phyloP scores from a whole-genome alignment of 1,140 invertebrate species.

The Drosophila burlai region DNA sequence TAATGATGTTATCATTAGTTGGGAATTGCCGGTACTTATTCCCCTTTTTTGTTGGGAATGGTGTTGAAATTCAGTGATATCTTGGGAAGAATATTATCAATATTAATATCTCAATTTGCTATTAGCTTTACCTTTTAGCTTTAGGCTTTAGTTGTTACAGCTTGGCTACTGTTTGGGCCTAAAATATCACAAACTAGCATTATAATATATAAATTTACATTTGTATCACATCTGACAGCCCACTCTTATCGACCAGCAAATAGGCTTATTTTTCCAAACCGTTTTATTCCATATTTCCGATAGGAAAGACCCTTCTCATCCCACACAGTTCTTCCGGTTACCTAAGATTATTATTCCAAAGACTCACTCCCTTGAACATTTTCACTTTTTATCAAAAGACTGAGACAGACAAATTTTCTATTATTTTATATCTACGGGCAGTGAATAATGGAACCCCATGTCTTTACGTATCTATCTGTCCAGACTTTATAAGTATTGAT shows the following conservation, averaged over 20 bases:
- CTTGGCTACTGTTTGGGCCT: not conserved
- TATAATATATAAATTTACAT: not conserved
- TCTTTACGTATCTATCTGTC: slow-evolving; percentile 32
- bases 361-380: slow-evolving; percentile 24
- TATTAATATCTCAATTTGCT: not conserved
- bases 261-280: slow-evolving; percentile 17
- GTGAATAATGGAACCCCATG: slow-evolving; percentile 54
- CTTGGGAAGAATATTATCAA: not conserved
- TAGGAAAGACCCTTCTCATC: slow-evolving; percentile 12
- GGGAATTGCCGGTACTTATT: slow-evolving; percentile 11
- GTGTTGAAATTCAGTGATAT: not conserved
- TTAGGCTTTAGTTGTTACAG: not conserved
- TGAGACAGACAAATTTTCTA: slow-evolving; percentile 49
- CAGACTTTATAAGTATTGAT: slow-evolving; percentile 1
- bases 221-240: not conserved
- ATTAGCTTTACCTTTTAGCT: too few relatives aligned
- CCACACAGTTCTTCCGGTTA: slow-evolving; percentile 41
- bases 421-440: slow-evolving; percentile 52
- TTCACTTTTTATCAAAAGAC: slow-evolving; percentile 59
- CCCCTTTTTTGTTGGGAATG: not conserved
- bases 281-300: slow-evolving; percentile 32
- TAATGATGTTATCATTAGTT: slow-evolving; percentile 28
- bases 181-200: not conserved
- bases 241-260: slow-evolving; percentile 4
- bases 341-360: slow-evolving; percentile 23